Evolutionary conservation across 2,113 vertebrate species (phyloP).

Genomic region (Oncorhynchus kisutch): DNA sequence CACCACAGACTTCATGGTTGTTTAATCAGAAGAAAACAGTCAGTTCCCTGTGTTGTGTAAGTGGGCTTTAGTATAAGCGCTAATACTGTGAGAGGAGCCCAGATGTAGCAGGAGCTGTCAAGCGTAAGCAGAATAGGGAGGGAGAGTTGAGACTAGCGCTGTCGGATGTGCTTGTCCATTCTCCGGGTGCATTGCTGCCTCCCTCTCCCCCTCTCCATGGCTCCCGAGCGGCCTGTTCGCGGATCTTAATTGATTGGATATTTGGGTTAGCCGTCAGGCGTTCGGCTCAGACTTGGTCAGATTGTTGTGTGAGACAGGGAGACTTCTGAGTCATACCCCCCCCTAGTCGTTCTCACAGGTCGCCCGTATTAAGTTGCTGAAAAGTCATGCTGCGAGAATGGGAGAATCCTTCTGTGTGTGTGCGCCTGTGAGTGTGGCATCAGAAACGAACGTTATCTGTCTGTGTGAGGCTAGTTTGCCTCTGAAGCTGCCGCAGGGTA

Average conservation of each 20-base stretch:
- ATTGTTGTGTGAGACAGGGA: conserved; percentile 47
- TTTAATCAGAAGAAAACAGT: background rate
- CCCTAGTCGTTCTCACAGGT: background rate
- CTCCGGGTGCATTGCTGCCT: conserved; percentile 11
- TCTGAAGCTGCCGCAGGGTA: conserved; percentile 25
- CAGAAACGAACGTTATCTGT: conserved; percentile 48
- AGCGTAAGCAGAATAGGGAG: conserved; percentile 36
- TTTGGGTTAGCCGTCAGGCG: conserved; percentile 56
- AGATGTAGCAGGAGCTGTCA: conserved; percentile 47
- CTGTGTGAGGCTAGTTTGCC: conserved; percentile 34
- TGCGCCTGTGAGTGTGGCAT: conserved; percentile 1
- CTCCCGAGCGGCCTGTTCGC: conserved; percentile 12
- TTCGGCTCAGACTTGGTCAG: conserved; percentile 26
- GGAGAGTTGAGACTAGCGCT: conserved; percentile 22
- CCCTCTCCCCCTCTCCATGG: conserved; percentile 10
- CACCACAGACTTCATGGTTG: conserved; percentile 1
- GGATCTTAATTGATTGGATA: conserved; percentile 70
- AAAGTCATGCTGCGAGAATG: background rate
- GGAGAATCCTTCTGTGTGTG: background rate
- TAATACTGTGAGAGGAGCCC: conserved; percentile 18
- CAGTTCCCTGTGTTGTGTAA: background rate
- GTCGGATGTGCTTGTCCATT: conserved; percentile 34
- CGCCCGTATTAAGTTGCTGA: background rate
- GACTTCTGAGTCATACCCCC: conserved; percentile 49
- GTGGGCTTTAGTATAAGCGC: conserved; percentile 19